Conservation (phyloP, 1,140 invertebrate genomes). For the Monochamus saltuarius region DNA sequence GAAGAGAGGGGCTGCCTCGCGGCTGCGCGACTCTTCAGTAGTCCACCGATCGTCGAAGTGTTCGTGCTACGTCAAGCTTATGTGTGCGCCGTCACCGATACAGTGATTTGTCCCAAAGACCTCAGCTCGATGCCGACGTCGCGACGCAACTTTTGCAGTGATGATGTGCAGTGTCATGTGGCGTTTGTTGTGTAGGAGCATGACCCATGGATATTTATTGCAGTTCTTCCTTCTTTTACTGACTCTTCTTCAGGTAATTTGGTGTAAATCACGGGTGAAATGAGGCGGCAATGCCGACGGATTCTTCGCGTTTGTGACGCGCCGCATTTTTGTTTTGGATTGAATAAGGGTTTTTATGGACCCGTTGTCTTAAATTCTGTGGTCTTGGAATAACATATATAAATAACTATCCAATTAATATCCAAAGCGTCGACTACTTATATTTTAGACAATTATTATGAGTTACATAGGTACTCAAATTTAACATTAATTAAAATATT, state of each 20-base stretch:
- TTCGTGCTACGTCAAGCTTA: constrained; percentile 20
- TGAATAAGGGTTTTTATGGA: no score
- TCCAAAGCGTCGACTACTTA: no score
- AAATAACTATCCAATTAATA: no score
- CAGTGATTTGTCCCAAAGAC: constrained; percentile 4
- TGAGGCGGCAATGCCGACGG: background rate
- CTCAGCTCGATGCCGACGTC: constrained; percentile 4
- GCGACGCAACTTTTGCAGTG: constrained; percentile 31
- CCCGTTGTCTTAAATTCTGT: background rate
- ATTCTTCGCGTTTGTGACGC: no score
- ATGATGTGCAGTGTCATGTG: constrained; percentile 56
- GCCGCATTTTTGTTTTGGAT: no score
- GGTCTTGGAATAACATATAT: no score
- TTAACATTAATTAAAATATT: background rate
- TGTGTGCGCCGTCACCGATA: no score
- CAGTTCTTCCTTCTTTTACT: constrained; percentile 53
- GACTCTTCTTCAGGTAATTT: constrained; percentile 51
- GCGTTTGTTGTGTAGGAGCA: constrained; percentile 54
- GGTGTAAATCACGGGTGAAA: background rate
- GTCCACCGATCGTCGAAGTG: constrained; percentile 39
- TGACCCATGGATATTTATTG: constrained; percentile 56
- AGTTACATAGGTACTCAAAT: no score
- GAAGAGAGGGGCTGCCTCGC: constrained; percentile 42
- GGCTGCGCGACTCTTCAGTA: constrained; percentile 47
- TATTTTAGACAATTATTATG: background rate